phyloP scores from a whole-genome alignment of 2,113 vertebrate genomes.

The Colinus virginianus region DNA sequence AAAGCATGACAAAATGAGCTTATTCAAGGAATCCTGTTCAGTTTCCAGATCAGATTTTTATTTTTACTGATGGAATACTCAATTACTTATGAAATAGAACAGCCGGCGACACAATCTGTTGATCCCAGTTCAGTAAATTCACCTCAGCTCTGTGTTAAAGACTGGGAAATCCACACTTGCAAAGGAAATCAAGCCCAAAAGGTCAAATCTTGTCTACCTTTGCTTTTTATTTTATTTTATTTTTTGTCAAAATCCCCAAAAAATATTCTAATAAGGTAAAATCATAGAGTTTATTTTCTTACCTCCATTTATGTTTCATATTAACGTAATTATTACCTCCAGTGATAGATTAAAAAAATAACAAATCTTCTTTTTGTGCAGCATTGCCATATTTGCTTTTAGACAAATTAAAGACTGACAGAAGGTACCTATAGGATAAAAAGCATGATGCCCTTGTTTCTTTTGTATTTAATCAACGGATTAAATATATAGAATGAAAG shows the following conservation, averaged over 20 bases:
- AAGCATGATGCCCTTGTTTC: neutral
- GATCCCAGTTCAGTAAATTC: neutral
- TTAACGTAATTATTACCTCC: neutral
- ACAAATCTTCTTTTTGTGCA: neutral
- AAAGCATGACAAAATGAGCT: neutral
- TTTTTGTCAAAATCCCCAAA: neutral
- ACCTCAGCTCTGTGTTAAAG: neutral
- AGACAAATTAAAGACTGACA: neutral
- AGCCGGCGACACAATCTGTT: neutral
- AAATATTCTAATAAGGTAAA: neutral
- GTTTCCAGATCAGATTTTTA: neutral
- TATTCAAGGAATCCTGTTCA: neutral
- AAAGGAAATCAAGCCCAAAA: neutral
- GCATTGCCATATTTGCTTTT: neutral
- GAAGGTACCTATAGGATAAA: rapidly evolving
- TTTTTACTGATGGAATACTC: neutral
- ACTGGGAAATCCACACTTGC: neutral
- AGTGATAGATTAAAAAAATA: neutral
- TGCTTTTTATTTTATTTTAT: neutral
- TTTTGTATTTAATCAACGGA: neutral
- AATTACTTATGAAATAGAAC: neutral
- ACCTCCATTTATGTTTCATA: neutral
- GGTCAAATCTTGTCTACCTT: neutral
- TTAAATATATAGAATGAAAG: neutral
- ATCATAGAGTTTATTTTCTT: neutral